Conservation (phyloP, 2,888 invertebrate species). For the Antheraea assamensis region DNA sequence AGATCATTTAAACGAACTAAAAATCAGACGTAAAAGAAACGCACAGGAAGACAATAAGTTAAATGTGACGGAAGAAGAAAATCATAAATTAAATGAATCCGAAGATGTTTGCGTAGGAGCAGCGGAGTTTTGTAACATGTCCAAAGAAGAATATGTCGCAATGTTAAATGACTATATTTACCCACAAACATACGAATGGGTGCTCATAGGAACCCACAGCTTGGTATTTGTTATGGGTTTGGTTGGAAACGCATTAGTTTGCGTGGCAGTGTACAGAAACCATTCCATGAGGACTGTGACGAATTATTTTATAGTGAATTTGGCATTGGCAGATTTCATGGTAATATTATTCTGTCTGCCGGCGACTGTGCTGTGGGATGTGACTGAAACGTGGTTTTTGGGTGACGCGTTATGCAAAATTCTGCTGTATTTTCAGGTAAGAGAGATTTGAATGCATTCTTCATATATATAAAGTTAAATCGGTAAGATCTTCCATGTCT, state of each 20-base stretch:
- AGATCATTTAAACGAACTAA: not conserved
- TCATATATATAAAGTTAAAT: not conserved
- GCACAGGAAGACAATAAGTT: slow-evolving; percentile 10
- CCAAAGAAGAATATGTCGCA: slow-evolving; percentile 82
- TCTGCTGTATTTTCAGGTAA: slow-evolving; percentile 94
- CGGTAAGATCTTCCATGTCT: not conserved
- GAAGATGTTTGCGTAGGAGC: slow-evolving; percentile 66
- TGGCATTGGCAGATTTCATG: slow-evolving; percentile 93
- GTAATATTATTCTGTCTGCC: slow-evolving; percentile 95
- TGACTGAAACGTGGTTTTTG: slow-evolving; percentile 96
- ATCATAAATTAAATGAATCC: slow-evolving; percentile 24
- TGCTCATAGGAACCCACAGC: slow-evolving; percentile 87
- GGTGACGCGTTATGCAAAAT: slow-evolving; percentile 92
- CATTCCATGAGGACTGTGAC: slow-evolving; percentile 95
- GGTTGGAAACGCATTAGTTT: slow-evolving; percentile 93
- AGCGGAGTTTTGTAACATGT: slow-evolving; percentile 70
- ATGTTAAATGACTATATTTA: slow-evolving; percentile 85
- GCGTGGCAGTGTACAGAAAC: slow-evolving; percentile 93
- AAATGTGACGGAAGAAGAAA: slow-evolving; percentile 20
- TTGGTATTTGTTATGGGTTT: slow-evolving; percentile 91
- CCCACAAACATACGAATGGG: slow-evolving; percentile 89
- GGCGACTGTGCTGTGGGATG: slow-evolving; percentile 94
- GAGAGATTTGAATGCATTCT: slow-evolving; percentile 32
- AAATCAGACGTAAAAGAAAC: slow-evolving; percentile 16
- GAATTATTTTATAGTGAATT: slow-evolving; percentile 95